phyloP scores from a whole-genome alignment of 2,113 vertebrate species.

The Accipiter virgatus region DNA sequence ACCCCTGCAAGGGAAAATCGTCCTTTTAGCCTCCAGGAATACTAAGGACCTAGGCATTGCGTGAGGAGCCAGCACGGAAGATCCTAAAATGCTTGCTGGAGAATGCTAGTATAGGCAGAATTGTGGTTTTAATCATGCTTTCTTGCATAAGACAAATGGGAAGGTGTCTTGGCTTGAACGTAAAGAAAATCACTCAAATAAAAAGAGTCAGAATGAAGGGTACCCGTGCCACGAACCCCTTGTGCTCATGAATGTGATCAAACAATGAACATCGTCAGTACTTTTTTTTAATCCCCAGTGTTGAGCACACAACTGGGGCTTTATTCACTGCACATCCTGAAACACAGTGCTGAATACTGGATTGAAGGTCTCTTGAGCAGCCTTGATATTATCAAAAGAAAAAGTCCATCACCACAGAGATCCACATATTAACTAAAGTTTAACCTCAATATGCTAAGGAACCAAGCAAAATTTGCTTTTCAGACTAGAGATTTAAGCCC shows the following conservation, averaged over 20 bases:
- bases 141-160: neutral
- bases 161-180: neutral
- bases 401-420: neutral
- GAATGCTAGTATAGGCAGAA: neutral
- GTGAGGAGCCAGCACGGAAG: neutral
- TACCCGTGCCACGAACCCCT: neutral
- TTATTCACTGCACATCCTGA: neutral
- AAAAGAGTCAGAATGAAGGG: neutral
- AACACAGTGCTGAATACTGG: neutral
- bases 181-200: neutral
- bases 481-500: neutral
- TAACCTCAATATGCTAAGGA: neutral
- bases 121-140: neutral
- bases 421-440: neutral
- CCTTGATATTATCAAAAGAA: neutral
- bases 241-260: neutral
- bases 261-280: neutral
- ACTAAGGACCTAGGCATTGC: neutral
- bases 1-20: neutral
- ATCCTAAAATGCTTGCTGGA: neutral
- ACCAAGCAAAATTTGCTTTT: neutral
- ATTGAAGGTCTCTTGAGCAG: neutral
- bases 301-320: neutral
- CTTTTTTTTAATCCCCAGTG: neutral
- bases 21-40: neutral